phyloP scores from a whole-genome alignment of 2,113 vertebrate species.

The Megaptera novaeangliae region DNA sequence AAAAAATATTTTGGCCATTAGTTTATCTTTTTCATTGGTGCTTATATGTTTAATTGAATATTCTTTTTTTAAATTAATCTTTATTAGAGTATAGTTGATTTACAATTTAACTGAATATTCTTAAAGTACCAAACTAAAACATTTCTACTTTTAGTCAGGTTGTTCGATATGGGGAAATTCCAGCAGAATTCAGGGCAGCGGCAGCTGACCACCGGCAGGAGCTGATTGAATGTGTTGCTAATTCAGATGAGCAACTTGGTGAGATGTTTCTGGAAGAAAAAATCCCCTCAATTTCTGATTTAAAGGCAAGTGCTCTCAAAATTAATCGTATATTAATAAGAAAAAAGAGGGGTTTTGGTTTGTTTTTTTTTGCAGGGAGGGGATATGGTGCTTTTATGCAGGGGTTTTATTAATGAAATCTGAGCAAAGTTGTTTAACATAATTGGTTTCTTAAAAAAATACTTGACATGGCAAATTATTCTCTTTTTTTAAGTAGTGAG shows the following conservation, averaged over 20 bases:
- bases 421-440: background rate
- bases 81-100: background rate
- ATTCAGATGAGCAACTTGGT: conserved; percentile 91
- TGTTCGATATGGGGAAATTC: conserved; percentile 89
- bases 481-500: background rate
- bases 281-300: conserved; percentile 84
- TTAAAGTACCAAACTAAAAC: background rate
- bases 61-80: background rate
- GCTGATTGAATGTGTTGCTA: conserved; percentile 93
- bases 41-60: background rate
- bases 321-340: background rate
- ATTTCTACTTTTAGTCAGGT: conserved; percentile 79
- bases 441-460: background rate
- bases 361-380: background rate
- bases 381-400: background rate
- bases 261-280: conserved; percentile 96
- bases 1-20: background rate
- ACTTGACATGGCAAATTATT: background rate
- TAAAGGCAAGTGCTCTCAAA: conserved; percentile 85
- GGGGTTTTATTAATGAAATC: conserved; percentile 7
- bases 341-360: background rate
- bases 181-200: conserved; percentile 84
- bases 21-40: background rate
- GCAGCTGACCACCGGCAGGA: conserved; percentile 89
- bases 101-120: background rate